A percentile compares a stretch with the other conserved stretches of the same genome.
phyloP scores from a whole-genome alignment of 2,797 vertebrate genomes.

The Aeoliscus strigatus region DNA sequence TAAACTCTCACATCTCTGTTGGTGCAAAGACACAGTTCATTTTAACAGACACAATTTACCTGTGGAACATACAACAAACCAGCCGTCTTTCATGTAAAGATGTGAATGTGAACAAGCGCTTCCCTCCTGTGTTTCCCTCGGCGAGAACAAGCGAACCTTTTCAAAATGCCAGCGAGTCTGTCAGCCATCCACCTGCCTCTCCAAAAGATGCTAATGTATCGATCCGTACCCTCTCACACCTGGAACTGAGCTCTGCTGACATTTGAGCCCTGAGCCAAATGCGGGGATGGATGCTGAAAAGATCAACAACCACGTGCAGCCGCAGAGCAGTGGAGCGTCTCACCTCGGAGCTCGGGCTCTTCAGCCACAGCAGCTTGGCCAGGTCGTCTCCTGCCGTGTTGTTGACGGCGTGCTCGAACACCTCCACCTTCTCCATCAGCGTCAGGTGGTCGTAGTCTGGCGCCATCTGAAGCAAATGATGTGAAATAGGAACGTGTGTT shows the following conservation, averaged over 20 bases:
- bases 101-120: too few relatives aligned
- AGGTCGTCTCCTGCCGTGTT: conserved; percentile 97
- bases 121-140: too few relatives aligned
- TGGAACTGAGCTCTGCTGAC: conserved; percentile 9
- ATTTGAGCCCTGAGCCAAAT: conserved; percentile 11
- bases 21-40: too few relatives aligned
- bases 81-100: too few relatives aligned
- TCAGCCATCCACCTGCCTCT: too few relatives aligned
- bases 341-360: conserved; percentile 96
- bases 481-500: background rate
- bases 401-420: conserved; percentile 97
- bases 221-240: too few relatives aligned
- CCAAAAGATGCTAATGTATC: too few relatives aligned
- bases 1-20: too few relatives aligned
- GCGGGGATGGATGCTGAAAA: conserved; percentile 1
- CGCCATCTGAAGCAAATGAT: conserved; percentile 83
- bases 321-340: background rate
- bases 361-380: conserved; percentile 95
- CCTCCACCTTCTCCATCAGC: conserved; percentile 99
- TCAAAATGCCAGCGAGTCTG: too few relatives aligned
- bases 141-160: too few relatives aligned
- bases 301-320: conserved; percentile 2
- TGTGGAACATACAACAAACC: too few relatives aligned
- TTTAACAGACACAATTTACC: too few relatives aligned
- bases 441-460: conserved; percentile 98